phyloP scores from a whole-genome alignment of 2,888 invertebrate species.

The Rotaria magnacalcarata region DNA sequence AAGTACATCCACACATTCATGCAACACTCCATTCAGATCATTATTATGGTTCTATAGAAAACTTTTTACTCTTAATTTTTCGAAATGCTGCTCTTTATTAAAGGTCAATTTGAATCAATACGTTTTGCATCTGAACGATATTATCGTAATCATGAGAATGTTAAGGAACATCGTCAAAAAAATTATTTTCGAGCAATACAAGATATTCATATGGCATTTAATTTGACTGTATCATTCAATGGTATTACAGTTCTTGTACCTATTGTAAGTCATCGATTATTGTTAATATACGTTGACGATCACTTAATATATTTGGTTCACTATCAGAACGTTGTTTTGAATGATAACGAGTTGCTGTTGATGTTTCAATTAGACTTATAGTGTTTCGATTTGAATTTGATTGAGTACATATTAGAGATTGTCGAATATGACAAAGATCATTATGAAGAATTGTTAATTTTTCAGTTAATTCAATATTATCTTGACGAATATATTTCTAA shows the following conservation, averaged over 20 bases:
- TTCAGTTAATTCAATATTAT: conserved; percentile 21
- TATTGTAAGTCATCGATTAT: conserved; percentile 50
- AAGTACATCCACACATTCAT: conserved; percentile 59
- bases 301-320: conserved; percentile 12
- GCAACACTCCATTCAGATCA: conserved; percentile 38
- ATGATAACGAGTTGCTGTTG: not conserved
- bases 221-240: conserved; percentile 54
- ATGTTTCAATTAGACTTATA: not conserved
- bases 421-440: conserved; percentile 25
- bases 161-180: not conserved
- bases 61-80: too few species aligned
- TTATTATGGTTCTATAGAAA: conserved; percentile 37
- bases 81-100: too few species aligned
- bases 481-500: conserved; percentile 9
- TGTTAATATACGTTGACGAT: not conserved
- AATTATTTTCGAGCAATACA: conserved; percentile 58
- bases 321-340: conserved; percentile 25
- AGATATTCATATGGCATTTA: conserved; percentile 55
- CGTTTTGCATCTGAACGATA: conserved; percentile 55
- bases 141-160: conserved; percentile 48
- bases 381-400: not conserved
- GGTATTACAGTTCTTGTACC: conserved; percentile 56
- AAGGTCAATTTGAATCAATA: conserved; percentile 55
- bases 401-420: not conserved
- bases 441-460: not conserved